Conservation (phyloP, 30 jellyfish, hydroid and myxozoan genomes). For the Cassiopea xamachana region DNA sequence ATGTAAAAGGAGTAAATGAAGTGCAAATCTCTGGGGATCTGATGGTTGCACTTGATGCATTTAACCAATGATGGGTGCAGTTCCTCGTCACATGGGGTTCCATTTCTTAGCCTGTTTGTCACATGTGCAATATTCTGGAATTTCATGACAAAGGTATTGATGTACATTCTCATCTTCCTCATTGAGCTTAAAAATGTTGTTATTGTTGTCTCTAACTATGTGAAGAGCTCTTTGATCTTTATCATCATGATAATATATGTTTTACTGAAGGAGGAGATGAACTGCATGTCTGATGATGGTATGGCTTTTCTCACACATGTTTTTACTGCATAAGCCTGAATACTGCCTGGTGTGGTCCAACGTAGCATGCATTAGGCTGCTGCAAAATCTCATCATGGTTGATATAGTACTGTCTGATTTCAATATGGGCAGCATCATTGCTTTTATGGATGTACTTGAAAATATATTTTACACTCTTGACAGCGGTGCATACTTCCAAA, state of each 20-base stretch:
- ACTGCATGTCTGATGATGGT: no score
- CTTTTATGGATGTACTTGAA: conserved; percentile 78
- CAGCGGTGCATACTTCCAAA: conserved; percentile 52
- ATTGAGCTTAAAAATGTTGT: conserved; percentile 67
- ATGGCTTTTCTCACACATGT: conserved; percentile 70
- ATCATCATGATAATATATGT: conserved; percentile 55
- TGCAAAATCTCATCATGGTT: conserved; percentile 74
- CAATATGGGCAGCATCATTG: conserved; percentile 54
- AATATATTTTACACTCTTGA: conserved; percentile 21
- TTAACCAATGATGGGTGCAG: conserved; percentile 1
- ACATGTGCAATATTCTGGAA: conserved; percentile 69
- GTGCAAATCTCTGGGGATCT: conserved; percentile 24
- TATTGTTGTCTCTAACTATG: conserved; percentile 25
- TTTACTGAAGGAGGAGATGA: conserved; percentile 72
- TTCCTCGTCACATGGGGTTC: conserved; percentile 28
- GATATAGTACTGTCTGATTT: conserved; percentile 44
- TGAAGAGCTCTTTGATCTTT: conserved; percentile 55
- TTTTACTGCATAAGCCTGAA: conserved; percentile 26
- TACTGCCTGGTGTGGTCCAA: conserved; percentile 72
- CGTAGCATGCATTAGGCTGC: conserved; percentile 55
- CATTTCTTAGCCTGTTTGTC: conserved; percentile 38
- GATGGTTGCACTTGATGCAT: conserved; percentile 41
- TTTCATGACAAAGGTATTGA: conserved; percentile 57
- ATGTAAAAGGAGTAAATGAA: conserved; percentile 34
- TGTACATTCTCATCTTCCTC: conserved; percentile 53